These are phyloP conservation scores for Rhea pennata DNA, from an alignment of 2,113 vertebrate species.

Conservation along the genomic window DNA sequence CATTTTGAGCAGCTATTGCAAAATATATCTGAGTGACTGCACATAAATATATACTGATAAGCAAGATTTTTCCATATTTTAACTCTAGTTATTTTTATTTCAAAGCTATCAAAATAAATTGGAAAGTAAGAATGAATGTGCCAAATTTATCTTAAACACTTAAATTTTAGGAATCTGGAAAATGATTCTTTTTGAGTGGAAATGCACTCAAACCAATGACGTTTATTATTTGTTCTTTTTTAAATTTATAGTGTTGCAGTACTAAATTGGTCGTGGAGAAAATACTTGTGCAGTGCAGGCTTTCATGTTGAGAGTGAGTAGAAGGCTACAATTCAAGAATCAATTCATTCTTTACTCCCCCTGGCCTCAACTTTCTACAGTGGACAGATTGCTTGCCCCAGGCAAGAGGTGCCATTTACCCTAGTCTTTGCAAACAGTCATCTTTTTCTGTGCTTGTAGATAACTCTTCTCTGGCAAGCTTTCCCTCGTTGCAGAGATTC, in stretches of 20 bases:
- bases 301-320: background rate
- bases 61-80: background rate
- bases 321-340: background rate
- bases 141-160: background rate
- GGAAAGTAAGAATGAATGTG: background rate
- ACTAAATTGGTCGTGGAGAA: background rate
- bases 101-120: background rate
- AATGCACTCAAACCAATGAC: background rate
- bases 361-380: background rate
- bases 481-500: background rate
- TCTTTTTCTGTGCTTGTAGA: background rate
- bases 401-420: background rate
- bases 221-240: background rate
- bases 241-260: background rate
- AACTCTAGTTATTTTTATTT: background rate
- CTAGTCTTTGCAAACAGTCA: background rate
- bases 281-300: background rate
- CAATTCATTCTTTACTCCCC: background rate
- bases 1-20: background rate
- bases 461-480: background rate
- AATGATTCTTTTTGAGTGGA: background rate
- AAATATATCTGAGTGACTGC: background rate
- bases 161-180: background rate
- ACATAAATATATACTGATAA: background rate
- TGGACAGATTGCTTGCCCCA: background rate